Conservation (phyloP, 92 coral and sea anemone genomes). For the Bergia sp. region DNA sequence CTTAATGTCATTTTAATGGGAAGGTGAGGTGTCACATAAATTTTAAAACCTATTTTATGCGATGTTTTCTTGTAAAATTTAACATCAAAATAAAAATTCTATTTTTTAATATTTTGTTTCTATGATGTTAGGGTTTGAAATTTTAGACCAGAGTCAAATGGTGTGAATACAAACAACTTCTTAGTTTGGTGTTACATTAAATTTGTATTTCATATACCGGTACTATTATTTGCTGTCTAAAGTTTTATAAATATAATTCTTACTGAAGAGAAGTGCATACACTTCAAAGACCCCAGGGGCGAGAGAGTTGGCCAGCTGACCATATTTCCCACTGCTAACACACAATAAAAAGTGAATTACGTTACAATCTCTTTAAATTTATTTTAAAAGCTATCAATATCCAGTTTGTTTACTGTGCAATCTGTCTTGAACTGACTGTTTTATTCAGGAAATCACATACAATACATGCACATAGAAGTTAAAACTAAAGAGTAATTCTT, state of each 20-base stretch:
- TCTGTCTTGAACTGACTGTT: background rate
- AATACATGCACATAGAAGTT: background rate
- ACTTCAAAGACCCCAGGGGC: background rate
- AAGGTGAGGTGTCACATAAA: background rate
- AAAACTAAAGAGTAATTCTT: background rate
- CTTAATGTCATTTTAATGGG: conserved; percentile 28
- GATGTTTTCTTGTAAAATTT: background rate
- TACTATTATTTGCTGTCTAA: no score
- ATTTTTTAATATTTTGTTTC: background rate
- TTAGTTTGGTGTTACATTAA: background rate
- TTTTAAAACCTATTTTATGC: background rate
- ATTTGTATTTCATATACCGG: background rate
- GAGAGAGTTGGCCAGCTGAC: background rate
- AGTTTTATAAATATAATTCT: background rate
- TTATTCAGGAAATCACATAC: background rate
- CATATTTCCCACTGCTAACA: background rate
- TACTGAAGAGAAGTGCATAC: background rate
- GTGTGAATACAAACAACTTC: background rate
- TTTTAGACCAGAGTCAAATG: background rate
- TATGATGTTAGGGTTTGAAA: background rate
- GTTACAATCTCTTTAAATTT: background rate
- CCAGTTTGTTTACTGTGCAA: background rate
- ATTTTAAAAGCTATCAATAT: background rate
- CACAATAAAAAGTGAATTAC: background rate
- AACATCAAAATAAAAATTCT: background rate